phyloP scores from a whole-genome alignment of 2,888 invertebrate genomes.

The Julus scandinavius region DNA sequence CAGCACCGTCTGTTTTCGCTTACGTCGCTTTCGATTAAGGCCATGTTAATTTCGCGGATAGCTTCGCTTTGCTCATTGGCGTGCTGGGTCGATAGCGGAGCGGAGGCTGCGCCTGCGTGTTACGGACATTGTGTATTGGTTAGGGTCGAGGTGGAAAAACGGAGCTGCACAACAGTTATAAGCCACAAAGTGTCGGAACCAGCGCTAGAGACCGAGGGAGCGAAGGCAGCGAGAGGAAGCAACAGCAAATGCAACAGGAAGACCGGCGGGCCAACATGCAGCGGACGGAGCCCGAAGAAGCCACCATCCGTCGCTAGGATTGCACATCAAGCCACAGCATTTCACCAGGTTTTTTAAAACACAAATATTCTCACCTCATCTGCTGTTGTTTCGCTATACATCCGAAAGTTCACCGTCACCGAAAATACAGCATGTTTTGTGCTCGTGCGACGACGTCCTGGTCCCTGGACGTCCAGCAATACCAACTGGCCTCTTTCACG shows the following conservation, averaged over 20 bases:
- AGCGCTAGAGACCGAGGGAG: not conserved
- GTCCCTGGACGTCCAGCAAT: not conserved
- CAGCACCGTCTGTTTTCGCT: conserved; percentile 20
- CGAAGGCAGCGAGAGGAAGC: not conserved
- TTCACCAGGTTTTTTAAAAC: not conserved
- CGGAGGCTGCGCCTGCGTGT: not conserved
- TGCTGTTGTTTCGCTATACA: too few relatives aligned
- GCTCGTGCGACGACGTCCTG: not conserved
- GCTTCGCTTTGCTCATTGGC: conserved; percentile 36
- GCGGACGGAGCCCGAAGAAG: not conserved
- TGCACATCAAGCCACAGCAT: not conserved
- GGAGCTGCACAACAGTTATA: conserved; percentile 44
- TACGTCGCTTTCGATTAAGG: conserved; percentile 34
- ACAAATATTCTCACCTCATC: too few relatives aligned
- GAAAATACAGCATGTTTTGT: not conserved
- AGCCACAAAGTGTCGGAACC: conserved; percentile 37
- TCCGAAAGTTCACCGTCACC: not conserved
- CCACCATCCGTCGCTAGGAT: not conserved
- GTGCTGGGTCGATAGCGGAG: not conserved
- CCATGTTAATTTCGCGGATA: conserved; percentile 32
- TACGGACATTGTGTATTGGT: conserved; percentile 3
- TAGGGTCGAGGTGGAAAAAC: conserved; percentile 1
- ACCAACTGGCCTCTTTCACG: not conserved
- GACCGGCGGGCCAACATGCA: not conserved
- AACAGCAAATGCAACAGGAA: conserved; percentile 33